Base-by-base conservation (phyloP, 2,797 vertebrate species). In the Tinamus major region DNA sequence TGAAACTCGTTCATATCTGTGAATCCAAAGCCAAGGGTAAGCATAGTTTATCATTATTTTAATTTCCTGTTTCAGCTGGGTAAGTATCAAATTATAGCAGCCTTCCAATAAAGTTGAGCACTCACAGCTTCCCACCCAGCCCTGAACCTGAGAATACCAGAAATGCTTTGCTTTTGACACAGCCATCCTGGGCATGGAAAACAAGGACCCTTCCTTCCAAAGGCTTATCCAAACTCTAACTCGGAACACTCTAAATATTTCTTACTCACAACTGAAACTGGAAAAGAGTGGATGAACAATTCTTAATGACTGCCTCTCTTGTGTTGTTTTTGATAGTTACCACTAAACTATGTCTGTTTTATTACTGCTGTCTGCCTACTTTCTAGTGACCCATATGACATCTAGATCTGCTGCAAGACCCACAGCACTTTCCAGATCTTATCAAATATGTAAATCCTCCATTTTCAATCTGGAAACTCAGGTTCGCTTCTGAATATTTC, bases 401-500 rank as follows among this genome's bases (percentile, higher is more conserved):
- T 53, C 29, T 86, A 48, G 63, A 46, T 89, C 80, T 86, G 37
- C 84, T 95, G 56, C 63, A 84, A 92, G 82, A 87, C 61, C 79
- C 13, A 31, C 55, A 87, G 71, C 13, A 48, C 88, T 87, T 94
- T 94, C 84, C 61, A 82, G 90, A 91, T 56, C 62, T 86, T 94
- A 91, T 85, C 93, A 92, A 86, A 76, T 55, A 90, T 39, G 51
- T 85, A 94, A 77, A 87, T 84, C 65, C 44, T 77, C 89, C 39
- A 51, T 79, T 90, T 95, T 65, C 44, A 53, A 69, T 94, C n/a
- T 35, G 77, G 78, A 89, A 96, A 82, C 21, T 12, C 59, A 56
- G 67, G 46, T 87, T 91, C 58, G 44, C 48, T 83, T 95, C 87
- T 89, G 77, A 91, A 70, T 80, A 87, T 94, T 97, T 97, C 89